These are phyloP conservation scores for Macrocentrus cingulum DNA, from an alignment of 1,140 invertebrate species.

Conservation along the genomic window DNA sequence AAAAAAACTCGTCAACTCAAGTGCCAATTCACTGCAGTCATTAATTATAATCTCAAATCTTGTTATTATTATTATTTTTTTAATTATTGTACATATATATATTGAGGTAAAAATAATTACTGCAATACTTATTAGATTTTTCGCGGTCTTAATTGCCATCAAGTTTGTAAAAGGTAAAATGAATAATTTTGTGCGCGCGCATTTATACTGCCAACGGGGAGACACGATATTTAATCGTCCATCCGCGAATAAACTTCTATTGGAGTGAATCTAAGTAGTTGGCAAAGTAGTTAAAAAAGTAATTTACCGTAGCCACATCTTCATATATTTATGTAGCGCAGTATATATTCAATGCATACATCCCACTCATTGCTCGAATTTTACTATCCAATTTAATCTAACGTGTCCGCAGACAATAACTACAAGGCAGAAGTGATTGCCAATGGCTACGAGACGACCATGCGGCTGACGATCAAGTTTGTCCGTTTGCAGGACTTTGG, in stretches of 20 bases:
- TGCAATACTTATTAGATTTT: too few relatives aligned
- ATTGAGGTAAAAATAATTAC: too few relatives aligned
- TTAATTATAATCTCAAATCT: too few relatives aligned
- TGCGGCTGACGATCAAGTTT: constrained; percentile 63
- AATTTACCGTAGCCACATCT: constrained; percentile 12
- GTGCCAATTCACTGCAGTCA: too few relatives aligned
- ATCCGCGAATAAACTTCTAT: constrained; percentile 25
- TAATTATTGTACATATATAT: too few relatives aligned
- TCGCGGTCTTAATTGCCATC: too few relatives aligned
- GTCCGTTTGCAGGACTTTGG: constrained; percentile 65
- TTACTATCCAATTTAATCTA: background rate
- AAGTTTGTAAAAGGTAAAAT: constrained; percentile 23
- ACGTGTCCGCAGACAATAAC: constrained; percentile 50
- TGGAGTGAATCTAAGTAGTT: constrained; percentile 18
- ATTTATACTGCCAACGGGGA: constrained; percentile 20
- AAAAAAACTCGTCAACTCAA: too few relatives aligned
- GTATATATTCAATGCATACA: too few relatives aligned
- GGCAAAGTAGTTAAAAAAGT: constrained; percentile 26
- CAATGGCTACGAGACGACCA: constrained; percentile 61
- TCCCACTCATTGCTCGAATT: background rate
- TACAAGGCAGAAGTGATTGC: constrained; percentile 59
- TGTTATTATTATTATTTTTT: too few relatives aligned
- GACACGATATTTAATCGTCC: constrained; percentile 3
- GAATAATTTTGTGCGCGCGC: constrained; percentile 29
- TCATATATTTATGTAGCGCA: too few relatives aligned